Conservation (phyloP, 1,140 invertebrate species). For the Zophobas morio region DNA sequence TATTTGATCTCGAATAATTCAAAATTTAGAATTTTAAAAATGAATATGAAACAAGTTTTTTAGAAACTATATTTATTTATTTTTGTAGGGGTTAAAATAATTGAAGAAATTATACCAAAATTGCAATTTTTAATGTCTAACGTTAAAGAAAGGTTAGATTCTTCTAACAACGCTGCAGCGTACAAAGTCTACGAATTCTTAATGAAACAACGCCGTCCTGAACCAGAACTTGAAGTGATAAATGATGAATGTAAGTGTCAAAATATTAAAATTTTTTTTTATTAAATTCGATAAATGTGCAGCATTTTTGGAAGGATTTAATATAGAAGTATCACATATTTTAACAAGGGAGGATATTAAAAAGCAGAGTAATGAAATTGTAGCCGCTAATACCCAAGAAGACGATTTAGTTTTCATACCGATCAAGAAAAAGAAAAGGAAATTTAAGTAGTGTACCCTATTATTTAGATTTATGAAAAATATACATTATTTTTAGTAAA, state of each 20-base stretch:
- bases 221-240: slow-evolving; percentile 33
- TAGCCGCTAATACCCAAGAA: slow-evolving; percentile 50
- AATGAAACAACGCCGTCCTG: slow-evolving; percentile 50
- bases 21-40: no score
- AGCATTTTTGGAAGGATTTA: slow-evolving; percentile 61
- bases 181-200: slow-evolving; percentile 58
- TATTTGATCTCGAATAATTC: neutral
- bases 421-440: slow-evolving; percentile 5
- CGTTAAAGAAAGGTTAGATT: slow-evolving; percentile 2
- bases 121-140: slow-evolving; percentile 35
- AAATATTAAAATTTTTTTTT: neutral
- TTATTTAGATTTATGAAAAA: neutral
- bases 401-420: slow-evolving; percentile 20
- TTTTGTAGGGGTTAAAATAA: slow-evolving; percentile 44
- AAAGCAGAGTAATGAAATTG: slow-evolving; percentile 62
- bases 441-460: slow-evolving; percentile 10
- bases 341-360: slow-evolving; percentile 63
- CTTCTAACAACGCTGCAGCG: slow-evolving; percentile 48
- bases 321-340: slow-evolving; percentile 58
- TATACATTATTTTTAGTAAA: no score
- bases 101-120: slow-evolving; percentile 12
- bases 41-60: no score
- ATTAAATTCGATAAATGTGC: slow-evolving; percentile 15
- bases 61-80: no score
- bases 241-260: slow-evolving; percentile 58